phyloP scores from a whole-genome alignment of 2,797 vertebrate species.

The Aulostomus chinensis region DNA sequence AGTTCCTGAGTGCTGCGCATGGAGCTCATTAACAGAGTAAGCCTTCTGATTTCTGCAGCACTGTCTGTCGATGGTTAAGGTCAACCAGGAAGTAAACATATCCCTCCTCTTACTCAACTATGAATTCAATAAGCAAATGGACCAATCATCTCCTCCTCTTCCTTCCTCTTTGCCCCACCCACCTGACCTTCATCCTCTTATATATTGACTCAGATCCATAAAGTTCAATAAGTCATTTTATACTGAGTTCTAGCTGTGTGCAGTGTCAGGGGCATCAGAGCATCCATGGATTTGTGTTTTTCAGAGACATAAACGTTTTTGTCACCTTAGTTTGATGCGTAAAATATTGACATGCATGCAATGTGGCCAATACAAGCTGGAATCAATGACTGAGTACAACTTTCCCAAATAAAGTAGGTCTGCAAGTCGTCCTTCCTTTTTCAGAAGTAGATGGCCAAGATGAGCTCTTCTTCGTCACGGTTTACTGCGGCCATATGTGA shows the following conservation, averaged over 20 bases:
- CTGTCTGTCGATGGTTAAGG: slow-evolving; percentile 57
- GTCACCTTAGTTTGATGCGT: no score
- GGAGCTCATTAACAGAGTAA: slow-evolving; percentile 44
- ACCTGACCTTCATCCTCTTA: slow-evolving; percentile 37
- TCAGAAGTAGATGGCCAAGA: no score
- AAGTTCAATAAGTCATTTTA: slow-evolving; percentile 42
- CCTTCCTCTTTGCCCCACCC: slow-evolving; percentile 20
- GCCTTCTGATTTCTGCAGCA: slow-evolving; percentile 47
- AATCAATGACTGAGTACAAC: no score
- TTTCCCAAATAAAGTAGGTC: no score
- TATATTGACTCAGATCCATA: slow-evolving; percentile 31
- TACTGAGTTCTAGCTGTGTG: slow-evolving; percentile 24
- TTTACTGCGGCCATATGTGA: no score
- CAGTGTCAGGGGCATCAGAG: slow-evolving; percentile 8
- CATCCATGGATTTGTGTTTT: background rate
- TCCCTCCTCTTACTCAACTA: slow-evolving; percentile 55
- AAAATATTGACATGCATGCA: no score
- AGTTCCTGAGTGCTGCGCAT: slow-evolving; percentile 29
- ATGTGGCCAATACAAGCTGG: no score
- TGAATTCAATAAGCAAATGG: slow-evolving; percentile 59
- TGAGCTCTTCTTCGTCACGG: no score
- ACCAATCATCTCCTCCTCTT: slow-evolving; percentile 21
- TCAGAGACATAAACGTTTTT: no score
- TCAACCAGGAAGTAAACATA: slow-evolving; percentile 68
- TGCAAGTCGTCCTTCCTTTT: no score